Evolutionary conservation across 1,140 invertebrate genomes (phyloP).

Genomic region (Drosophila carrolli): DNA sequence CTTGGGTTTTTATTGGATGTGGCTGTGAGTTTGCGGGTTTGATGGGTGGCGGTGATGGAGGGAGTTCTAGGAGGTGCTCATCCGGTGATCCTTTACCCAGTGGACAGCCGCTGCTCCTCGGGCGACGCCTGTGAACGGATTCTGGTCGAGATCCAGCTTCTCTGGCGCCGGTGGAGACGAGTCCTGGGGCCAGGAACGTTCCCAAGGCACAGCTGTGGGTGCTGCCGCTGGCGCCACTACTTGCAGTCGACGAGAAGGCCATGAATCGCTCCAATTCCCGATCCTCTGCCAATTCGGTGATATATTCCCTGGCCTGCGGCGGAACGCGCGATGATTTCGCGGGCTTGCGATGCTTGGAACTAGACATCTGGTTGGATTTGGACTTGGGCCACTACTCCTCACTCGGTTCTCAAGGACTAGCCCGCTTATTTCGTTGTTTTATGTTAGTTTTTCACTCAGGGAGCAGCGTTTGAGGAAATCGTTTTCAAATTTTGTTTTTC

Average conservation of each 20-base stretch:
- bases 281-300: slow-evolving; percentile 38
- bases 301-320: slow-evolving; percentile 38
- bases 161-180: neutral
- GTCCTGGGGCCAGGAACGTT: neutral
- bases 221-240: slow-evolving; percentile 38
- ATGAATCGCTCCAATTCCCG: slow-evolving; percentile 53
- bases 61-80: neutral
- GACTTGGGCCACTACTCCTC: neutral
- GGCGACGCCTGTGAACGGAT: neutral
- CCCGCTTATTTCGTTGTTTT: neutral
- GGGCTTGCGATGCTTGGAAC: slow-evolving; percentile 14
- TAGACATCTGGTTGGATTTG: slow-evolving; percentile 2
- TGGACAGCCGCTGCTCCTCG: neutral
- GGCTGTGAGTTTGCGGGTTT: neutral
- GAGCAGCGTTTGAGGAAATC: neutral
- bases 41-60: neutral
- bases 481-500: neutral
- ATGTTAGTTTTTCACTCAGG: neutral
- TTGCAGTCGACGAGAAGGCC: slow-evolving; percentile 44
- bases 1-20: neutral
- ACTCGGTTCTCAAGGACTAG: too few species aligned
- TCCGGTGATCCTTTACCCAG: neutral
- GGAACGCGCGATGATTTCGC: slow-evolving; percentile 37
- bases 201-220: slow-evolving; percentile 26
- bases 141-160: neutral